phyloP scores from a whole-genome alignment of 2,113 vertebrate species.

The Takifugu bimaculatus region DNA sequence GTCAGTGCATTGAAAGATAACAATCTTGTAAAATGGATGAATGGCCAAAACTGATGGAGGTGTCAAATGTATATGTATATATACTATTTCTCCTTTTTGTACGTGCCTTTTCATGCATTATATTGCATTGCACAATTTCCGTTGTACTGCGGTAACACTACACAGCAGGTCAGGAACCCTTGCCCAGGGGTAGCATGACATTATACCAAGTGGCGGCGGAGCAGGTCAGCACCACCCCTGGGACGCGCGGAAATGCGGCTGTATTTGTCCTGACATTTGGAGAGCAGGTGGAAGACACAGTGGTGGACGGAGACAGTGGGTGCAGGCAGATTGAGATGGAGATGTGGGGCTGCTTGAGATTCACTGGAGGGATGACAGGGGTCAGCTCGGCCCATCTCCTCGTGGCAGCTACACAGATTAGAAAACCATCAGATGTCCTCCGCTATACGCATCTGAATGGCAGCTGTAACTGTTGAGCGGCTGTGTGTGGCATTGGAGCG shows the following conservation, averaged over 20 bases:
- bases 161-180: constrained; percentile 50
- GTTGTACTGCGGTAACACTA: not conserved
- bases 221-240: constrained; percentile 36
- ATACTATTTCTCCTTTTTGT: too few species aligned
- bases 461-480: constrained; percentile 63
- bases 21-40: too few species aligned
- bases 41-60: too few species aligned
- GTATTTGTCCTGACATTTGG: constrained; percentile 64
- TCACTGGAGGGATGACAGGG: constrained; percentile 65
- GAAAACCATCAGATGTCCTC: constrained; percentile 72
- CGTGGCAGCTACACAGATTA: constrained; percentile 70
- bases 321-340: constrained; percentile 62
- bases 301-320: constrained; percentile 38
- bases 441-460: constrained; percentile 65
- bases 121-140: too few species aligned
- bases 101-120: too few species aligned
- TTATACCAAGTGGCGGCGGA: constrained; percentile 37
- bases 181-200: constrained; percentile 59
- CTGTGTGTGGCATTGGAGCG: constrained; percentile 52
- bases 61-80: too few species aligned
- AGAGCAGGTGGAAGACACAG: constrained; percentile 58
- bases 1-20: too few species aligned
- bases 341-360: constrained; percentile 66
- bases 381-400: constrained; percentile 66
- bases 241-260: constrained; percentile 31